Base-by-base conservation (phyloP, 53 echinoderm and acorn worm genomes). In the Holothuria scabra region DNA sequence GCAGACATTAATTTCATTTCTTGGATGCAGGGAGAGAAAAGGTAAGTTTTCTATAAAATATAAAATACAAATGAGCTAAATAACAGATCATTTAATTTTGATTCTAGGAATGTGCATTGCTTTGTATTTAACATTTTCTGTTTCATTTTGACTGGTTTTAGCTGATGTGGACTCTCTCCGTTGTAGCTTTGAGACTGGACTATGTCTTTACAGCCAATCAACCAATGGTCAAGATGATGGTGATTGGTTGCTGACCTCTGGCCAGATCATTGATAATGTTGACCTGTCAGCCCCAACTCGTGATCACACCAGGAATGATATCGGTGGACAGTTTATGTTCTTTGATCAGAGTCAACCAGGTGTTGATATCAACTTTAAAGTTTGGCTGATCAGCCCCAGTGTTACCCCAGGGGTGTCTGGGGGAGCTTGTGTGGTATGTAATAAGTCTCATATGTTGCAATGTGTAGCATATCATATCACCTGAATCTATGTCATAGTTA, bases 311-410 rank as follows among this genome's bases (percentile, higher is more conserved):
- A 66, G 76, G 29, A 87, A 87, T 59, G 57, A 87, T 14, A 80
- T 35, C 20, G 87, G 87, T 0, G 95, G 95, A 8, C 88, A 86
- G 21, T 95, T 87, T 74, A 81, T 92, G 20, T 86, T 86, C 74
- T 66, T 66, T 66, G 66, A 66, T 28, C 66, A 66, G 12, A 28
- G 30, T 18, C 24, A 66, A 33, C 66, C 66, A 66, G 66, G 66
- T 9, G 25, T 66, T 4, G 28, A 23, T 66, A 31, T 7, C 18
- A 0, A 66, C 33, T 19, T 33, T 5, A 66, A 66, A 66, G 11
- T 28, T 25, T 66, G 66, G 66, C 66, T 66, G 2, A 26, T 31
- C 33, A 66, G 66, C 33, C 66, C 66, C 19, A 30, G 30, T 12
- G 24, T 66, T 4, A 66, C 28, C 28, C 66, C 66, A 28, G 66